Percentiles rank a stretch among this genome's conserved stretches.
Conservation (phyloP, 2,888 invertebrate genomes). For the Eupeodes latifasciatus region DNA sequence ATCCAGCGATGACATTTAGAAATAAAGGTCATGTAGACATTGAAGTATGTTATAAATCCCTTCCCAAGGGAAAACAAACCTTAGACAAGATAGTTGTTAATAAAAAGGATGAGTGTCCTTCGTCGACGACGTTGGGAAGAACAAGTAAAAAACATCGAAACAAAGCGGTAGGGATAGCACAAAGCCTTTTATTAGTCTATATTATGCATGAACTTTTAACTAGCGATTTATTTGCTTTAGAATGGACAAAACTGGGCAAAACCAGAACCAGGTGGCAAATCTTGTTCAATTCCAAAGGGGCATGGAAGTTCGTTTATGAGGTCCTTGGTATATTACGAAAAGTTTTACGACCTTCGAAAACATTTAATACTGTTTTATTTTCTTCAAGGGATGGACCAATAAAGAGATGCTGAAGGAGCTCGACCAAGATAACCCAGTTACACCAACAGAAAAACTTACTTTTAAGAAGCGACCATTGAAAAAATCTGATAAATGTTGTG, state of each 20-base stretch:
- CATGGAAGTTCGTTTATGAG: constrained; percentile 90
- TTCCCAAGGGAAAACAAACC: constrained; percentile 84
- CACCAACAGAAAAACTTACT: constrained; percentile 81
- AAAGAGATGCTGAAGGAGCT: constrained; percentile 83
- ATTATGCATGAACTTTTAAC: constrained; percentile 22
- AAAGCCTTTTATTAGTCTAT: neutral
- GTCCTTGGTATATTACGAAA: constrained; percentile 87
- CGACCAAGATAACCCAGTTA: constrained; percentile 83
- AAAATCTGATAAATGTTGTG: constrained; percentile 81
- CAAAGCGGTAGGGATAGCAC: constrained; percentile 79
- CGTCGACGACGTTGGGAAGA: constrained; percentile 64
- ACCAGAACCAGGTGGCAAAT: constrained; percentile 86
- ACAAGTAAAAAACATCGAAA: constrained; percentile 45
- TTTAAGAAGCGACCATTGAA: constrained; percentile 80
- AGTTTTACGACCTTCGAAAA: constrained; percentile 77
- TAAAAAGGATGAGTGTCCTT: constrained; percentile 80
- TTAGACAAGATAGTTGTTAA: constrained; percentile 86
- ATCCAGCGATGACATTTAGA: constrained; percentile 88
- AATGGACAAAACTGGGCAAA: constrained; percentile 82
- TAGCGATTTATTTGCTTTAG: constrained; percentile 76
- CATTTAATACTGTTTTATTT: constrained; percentile 15
- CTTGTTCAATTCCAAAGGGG: constrained; percentile 90
- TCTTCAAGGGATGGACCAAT: constrained; percentile 83
- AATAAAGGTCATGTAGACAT: constrained; percentile 88
- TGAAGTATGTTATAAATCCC: constrained; percentile 88